phyloP scores from a whole-genome alignment of 2,113 vertebrate species.

The Dromaius novaehollandiae region DNA sequence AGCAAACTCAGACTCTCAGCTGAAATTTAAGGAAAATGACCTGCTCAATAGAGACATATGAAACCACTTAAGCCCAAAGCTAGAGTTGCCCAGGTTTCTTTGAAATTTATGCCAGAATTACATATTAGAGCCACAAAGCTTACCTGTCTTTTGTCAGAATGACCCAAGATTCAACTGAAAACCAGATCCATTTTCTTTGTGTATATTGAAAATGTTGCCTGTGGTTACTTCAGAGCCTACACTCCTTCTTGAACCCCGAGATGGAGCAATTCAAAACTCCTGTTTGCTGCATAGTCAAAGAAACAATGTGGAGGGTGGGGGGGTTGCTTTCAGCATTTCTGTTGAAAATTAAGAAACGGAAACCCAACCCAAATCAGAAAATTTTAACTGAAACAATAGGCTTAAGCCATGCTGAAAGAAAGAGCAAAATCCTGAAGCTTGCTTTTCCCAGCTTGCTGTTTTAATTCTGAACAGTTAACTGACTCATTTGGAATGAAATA shows the following conservation, averaged over 20 bases:
- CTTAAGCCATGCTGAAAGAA: not conserved
- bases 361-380: not conserved
- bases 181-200: not conserved
- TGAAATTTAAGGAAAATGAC: slow-evolving; percentile 53
- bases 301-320: not conserved
- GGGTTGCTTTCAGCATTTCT: not conserved
- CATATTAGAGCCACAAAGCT: slow-evolving; percentile 27
- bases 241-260: not conserved
- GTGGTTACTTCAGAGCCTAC: not conserved
- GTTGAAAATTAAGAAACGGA: not conserved
- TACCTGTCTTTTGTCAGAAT: slow-evolving; percentile 60
- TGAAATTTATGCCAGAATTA: slow-evolving; percentile 48
- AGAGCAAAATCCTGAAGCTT: not conserved
- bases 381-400: not conserved
- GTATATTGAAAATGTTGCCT: not conserved
- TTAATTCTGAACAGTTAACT: not conserved
- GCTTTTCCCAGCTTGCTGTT: not conserved
- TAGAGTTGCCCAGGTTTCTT: slow-evolving; percentile 19
- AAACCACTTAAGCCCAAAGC: slow-evolving; percentile 52
- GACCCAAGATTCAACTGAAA: slow-evolving; percentile 37
- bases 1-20: not conserved
- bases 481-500: not conserved
- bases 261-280: not conserved
- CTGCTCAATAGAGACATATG: slow-evolving; percentile 16
- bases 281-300: not conserved